Conservation (phyloP, 23 tunicate species). For the Styela clava region DNA sequence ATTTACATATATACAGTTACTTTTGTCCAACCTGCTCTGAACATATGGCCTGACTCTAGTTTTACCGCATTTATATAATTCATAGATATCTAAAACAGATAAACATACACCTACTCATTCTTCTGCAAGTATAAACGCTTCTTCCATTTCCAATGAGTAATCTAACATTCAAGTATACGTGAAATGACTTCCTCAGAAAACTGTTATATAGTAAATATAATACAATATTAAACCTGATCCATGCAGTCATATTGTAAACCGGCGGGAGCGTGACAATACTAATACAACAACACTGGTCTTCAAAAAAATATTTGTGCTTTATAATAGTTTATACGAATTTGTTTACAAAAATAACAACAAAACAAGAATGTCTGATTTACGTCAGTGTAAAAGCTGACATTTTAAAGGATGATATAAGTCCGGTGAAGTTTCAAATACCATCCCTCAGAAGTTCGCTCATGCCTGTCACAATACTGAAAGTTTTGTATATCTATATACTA, state of each 20-base stretch:
- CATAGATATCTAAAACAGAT: neutral
- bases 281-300: neutral
- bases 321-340: neutral
- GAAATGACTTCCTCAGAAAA: neutral
- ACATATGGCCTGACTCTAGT: too few relatives aligned
- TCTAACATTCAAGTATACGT: neutral
- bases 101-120: neutral
- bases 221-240: neutral
- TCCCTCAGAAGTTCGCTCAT: too few relatives aligned
- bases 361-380: neutral
- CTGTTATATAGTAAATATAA: too few relatives aligned
- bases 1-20: neutral
- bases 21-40: neutral
- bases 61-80: too few relatives aligned
- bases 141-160: neutral
- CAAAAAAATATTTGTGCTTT: neutral
- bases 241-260: neutral
- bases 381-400: too few relatives aligned
- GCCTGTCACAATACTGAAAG: too few relatives aligned
- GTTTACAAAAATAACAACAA: neutral
- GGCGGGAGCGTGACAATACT: too few relatives aligned
- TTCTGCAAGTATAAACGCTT: neutral
- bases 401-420: too few relatives aligned
- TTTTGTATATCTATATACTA: too few relatives aligned
- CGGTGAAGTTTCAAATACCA: too few relatives aligned